A percentile compares a stretch with the other conserved stretches of the same genome.
These are phyloP conservation scores for Drosophila kambysellisi DNA, from an alignment of 2,888 invertebrate species.

Conservation along the genomic window DNA sequence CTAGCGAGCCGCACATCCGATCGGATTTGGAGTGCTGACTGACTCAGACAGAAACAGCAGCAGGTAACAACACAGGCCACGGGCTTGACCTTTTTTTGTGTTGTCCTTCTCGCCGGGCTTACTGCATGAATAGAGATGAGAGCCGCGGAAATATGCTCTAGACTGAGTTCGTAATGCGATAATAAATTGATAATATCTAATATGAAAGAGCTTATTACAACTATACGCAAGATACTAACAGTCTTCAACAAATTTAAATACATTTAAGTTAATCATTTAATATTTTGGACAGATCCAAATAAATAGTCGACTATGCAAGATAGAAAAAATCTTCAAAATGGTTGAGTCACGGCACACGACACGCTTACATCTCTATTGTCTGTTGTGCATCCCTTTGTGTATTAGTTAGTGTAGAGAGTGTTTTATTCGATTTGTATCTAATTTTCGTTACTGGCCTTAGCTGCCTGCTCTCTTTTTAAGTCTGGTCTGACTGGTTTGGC, in stretches of 20 bases:
- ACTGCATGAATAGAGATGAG: constrained; percentile 29
- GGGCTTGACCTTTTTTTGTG: constrained; percentile 46
- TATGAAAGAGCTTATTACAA: background rate
- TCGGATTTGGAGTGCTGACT: constrained; percentile 16
- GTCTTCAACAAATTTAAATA: background rate
- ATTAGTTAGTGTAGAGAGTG: constrained; percentile 32
- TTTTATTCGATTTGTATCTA: constrained; percentile 72
- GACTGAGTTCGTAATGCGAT: background rate
- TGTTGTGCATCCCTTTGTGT: constrained; percentile 9
- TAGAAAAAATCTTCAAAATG: background rate
- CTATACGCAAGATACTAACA: background rate
- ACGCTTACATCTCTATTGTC: constrained; percentile 29
- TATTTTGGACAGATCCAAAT: background rate
- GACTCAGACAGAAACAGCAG: constrained; percentile 25
- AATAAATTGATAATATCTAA: background rate
- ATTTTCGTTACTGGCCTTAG: constrained; percentile 52
- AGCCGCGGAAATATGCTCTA: background rate
- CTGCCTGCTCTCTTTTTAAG: constrained; percentile 41
- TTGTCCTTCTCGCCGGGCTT: constrained; percentile 23
- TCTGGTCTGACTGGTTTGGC: constrained; percentile 64
- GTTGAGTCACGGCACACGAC: constrained; percentile 23
- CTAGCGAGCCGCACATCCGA: constrained; percentile 71
- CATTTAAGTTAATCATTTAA: background rate
- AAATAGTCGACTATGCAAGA: background rate
- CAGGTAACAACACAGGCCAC: constrained; percentile 34